phyloP scores from a whole-genome alignment of 2,797 vertebrate genomes.

The Botia almorhae region DNA sequence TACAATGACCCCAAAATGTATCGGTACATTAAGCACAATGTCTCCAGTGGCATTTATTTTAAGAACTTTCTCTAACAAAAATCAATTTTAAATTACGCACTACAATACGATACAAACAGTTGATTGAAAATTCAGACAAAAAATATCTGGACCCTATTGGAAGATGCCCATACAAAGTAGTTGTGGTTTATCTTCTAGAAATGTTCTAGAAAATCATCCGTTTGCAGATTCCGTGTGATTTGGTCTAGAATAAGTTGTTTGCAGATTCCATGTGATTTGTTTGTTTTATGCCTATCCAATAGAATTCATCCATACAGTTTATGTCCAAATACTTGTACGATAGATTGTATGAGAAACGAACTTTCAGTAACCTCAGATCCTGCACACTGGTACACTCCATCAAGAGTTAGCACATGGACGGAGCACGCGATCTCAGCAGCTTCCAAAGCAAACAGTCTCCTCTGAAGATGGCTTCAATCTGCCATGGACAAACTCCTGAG shows the following conservation, averaged over 20 bases:
- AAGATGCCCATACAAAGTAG: too few relatives aligned
- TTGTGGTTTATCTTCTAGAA: too few relatives aligned
- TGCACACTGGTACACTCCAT: background rate
- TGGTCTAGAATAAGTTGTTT: background rate
- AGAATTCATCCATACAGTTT: background rate
- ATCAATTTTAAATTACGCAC: too few relatives aligned
- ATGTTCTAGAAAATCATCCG: background rate
- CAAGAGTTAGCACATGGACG: background rate
- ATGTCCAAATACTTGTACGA: background rate
- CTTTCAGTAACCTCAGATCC: background rate
- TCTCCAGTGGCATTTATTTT: too few relatives aligned
- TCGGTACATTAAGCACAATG: background rate
- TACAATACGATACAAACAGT: too few relatives aligned
- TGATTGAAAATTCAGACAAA: too few relatives aligned
- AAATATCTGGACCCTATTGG: too few relatives aligned
- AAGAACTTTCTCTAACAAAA: too few relatives aligned
- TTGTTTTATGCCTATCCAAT: too few relatives aligned
- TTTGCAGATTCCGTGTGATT: background rate
- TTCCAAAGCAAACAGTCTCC: conserved; percentile 10
- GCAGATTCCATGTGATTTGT: too few relatives aligned
- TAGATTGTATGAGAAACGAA: too few relatives aligned
- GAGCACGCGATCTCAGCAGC: background rate
- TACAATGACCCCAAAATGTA: conserved; percentile 1
- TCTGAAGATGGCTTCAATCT: conserved; percentile 22
- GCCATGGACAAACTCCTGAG: conserved; percentile 43